These are phyloP conservation scores for Xanthia togata DNA, from an alignment of 2,888 invertebrate species.

Conservation along the genomic window DNA sequence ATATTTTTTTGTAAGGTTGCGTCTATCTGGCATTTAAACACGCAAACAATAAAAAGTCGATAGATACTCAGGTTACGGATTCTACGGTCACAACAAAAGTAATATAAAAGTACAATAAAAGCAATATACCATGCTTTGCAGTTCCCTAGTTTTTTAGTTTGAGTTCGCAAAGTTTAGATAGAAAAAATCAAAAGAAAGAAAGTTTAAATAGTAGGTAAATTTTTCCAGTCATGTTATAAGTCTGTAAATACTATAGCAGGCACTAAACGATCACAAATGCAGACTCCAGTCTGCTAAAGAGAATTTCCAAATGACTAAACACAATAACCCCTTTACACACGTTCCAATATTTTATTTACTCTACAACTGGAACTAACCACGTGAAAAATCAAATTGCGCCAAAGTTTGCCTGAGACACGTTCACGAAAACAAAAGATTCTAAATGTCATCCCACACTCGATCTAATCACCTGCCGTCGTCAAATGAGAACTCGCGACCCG, in stretches of 20 bases:
- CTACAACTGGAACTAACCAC: background rate
- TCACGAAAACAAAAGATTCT: background rate
- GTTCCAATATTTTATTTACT: background rate
- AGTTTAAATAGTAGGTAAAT: background rate
- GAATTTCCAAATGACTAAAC: too few relatives aligned
- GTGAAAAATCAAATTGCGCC: slow-evolving; percentile 11
- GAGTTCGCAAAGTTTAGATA: background rate
- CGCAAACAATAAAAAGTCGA: background rate
- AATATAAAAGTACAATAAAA: background rate
- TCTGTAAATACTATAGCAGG: background rate
- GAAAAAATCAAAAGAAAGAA: background rate
- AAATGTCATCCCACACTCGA: slow-evolving; percentile 15
- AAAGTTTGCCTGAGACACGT: slow-evolving; percentile 6
- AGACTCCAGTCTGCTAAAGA: too few relatives aligned
- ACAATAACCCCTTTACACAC: background rate
- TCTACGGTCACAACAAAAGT: slow-evolving; percentile 5
- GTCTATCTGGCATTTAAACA: background rate
- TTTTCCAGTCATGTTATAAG: background rate
- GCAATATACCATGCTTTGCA: slow-evolving; percentile 3
- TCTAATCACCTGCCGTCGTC: slow-evolving; percentile 20
- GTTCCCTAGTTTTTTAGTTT: background rate
- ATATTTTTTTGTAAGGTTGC: background rate
- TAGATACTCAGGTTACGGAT: slow-evolving; percentile 7
- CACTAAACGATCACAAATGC: background rate
- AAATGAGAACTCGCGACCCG: slow-evolving; percentile 5